Evolutionary conservation across 2,113 vertebrate species (phyloP).

Genomic region (Neolamprologus devosi): DNA sequence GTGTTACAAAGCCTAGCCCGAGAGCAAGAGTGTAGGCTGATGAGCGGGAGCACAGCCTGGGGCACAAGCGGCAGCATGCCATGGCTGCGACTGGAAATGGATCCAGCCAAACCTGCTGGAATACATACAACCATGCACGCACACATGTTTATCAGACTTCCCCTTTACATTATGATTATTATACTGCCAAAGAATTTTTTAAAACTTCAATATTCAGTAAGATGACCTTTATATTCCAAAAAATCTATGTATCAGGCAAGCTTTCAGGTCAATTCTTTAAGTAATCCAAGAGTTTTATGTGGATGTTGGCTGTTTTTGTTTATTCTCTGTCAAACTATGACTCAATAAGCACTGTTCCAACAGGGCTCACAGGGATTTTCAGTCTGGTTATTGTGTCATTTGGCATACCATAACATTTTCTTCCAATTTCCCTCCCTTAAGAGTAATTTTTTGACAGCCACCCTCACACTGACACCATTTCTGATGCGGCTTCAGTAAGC

Average conservation of each 20-base stretch:
- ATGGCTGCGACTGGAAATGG: background rate
- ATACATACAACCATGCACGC: background rate
- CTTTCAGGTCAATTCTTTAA: background rate
- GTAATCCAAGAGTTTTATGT: background rate
- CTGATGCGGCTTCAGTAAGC: background rate
- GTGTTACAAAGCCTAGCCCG: constrained; percentile 74
- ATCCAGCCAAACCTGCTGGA: background rate
- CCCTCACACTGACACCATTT: background rate
- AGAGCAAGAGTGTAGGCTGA: constrained; percentile 77
- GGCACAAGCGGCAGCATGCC: constrained; percentile 34
- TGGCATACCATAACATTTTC: background rate
- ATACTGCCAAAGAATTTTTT: background rate
- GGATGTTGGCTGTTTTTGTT: background rate
- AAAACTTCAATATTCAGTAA: background rate
- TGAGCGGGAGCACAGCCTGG: constrained; percentile 69
- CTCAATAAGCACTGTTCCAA: background rate
- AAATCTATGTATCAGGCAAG: background rate
- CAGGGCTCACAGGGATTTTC: background rate
- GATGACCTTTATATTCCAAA: background rate
- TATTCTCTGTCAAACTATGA: background rate
- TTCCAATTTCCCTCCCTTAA: background rate
- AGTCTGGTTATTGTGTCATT: background rate
- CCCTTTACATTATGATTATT: background rate
- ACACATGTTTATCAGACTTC: background rate
- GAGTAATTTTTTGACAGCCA: background rate